Evolutionary conservation across 1,140 invertebrate species (phyloP).

Genomic region (Babylonia areolata): DNA sequence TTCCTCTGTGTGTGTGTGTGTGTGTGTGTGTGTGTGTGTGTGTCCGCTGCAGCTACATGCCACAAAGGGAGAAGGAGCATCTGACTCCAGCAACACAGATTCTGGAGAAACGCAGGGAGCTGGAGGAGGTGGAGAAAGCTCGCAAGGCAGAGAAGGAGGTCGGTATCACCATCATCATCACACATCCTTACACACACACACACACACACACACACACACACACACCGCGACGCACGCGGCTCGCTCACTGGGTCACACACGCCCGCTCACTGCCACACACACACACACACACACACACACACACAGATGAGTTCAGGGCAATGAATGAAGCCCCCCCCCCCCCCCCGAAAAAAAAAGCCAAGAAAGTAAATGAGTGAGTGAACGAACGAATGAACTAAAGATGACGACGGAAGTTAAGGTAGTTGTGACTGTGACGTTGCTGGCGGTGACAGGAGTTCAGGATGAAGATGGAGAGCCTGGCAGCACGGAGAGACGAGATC

Average conservation of each 20-base stretch:
- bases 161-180: no score
- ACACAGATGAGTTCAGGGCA: no score
- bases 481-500: slow-evolving; percentile 24
- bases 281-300: background rate
- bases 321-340: no score
- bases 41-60: slow-evolving; percentile 23
- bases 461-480: slow-evolving; percentile 39
- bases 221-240: no score
- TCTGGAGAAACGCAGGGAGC: slow-evolving; percentile 32
- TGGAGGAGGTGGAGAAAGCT: slow-evolving; percentile 36
- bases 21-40: background rate
- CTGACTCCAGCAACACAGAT: slow-evolving; percentile 29
- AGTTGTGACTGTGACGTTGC: slow-evolving; percentile 13
- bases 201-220: slow-evolving; percentile 3
- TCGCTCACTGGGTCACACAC: no score
- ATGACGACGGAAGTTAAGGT: background rate
- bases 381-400: background rate
- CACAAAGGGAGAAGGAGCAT: slow-evolving; percentile 38
- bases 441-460: slow-evolving; percentile 25
- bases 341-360: no score
- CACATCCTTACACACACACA: background rate
- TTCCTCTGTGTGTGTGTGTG: slow-evolving; percentile 8
- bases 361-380: no score
- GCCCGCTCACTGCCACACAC: background rate
- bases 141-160: slow-evolving; percentile 39